phyloP scores from a whole-genome alignment of 2,113 vertebrate genomes.

The Acrocephalus arundinaceus region DNA sequence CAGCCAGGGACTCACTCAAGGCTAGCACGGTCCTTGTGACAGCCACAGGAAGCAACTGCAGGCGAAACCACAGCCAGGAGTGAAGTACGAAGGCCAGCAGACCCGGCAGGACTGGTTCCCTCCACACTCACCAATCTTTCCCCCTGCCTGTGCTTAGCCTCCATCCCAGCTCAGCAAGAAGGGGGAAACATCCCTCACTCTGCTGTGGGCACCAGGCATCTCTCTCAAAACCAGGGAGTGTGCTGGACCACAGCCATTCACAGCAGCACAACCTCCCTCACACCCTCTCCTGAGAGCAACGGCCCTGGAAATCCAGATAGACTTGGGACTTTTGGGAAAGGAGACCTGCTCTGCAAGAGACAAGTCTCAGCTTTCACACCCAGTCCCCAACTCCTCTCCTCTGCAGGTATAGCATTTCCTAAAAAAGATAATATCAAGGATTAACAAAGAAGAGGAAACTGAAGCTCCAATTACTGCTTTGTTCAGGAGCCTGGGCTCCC shows the following conservation, averaged over 20 bases:
- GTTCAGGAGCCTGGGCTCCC: not conserved
- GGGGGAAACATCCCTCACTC: not conserved
- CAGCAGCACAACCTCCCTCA: not conserved
- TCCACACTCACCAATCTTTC: not conserved
- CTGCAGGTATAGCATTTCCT: not conserved
- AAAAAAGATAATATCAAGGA: not conserved
- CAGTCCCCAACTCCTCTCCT: not conserved
- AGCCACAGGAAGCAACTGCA: not conserved
- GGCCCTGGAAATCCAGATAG: not conserved
- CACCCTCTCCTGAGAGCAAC: not conserved
- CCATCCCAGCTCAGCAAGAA: not conserved
- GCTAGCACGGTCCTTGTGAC: not conserved
- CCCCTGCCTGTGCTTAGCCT: fast-evolving
- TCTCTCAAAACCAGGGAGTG: not conserved
- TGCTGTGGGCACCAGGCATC: not conserved
- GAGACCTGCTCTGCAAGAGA: not conserved
- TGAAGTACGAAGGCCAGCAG: not conserved
- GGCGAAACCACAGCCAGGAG: not conserved
- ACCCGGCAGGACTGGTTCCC: not conserved
- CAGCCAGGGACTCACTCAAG: not conserved
- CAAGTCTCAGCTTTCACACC: not conserved
- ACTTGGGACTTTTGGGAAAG: not conserved
- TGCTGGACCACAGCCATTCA: not conserved
- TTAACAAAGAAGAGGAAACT: not conserved
- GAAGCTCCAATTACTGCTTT: not conserved